These are phyloP conservation scores for Lutjanus campechanus DNA, from an alignment of 2,797 vertebrate species.

Conservation along the genomic window DNA sequence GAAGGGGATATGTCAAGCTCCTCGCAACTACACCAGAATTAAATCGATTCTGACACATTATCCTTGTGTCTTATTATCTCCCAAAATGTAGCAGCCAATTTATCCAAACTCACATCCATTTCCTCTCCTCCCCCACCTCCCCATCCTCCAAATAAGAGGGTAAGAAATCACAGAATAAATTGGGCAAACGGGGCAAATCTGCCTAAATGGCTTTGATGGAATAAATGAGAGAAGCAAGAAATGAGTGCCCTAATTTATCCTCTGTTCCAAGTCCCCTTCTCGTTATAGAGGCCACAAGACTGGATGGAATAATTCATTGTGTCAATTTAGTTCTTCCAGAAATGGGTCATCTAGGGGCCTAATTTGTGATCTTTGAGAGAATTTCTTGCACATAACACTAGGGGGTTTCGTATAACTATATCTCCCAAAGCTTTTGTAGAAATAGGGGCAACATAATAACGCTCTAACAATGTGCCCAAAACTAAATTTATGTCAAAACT, in stretches of 20 bases:
- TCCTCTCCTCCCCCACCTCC: constrained; percentile 8
- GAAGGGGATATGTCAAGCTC: constrained; percentile 36
- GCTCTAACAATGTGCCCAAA: constrained; percentile 59
- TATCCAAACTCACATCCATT: constrained; percentile 44
- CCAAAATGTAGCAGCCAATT: constrained; percentile 52
- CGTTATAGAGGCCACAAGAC: constrained; percentile 71
- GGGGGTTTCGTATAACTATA: constrained; percentile 57
- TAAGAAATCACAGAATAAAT: constrained; percentile 72
- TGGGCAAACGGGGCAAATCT: constrained; percentile 69
- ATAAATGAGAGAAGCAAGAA: constrained; percentile 71
- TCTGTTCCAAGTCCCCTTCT: constrained; percentile 64
- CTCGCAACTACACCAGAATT: constrained; percentile 33
- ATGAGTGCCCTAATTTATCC: constrained; percentile 76
- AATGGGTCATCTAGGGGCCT: constrained; percentile 82
- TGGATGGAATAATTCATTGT: constrained; percentile 79
- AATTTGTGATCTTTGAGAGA: constrained; percentile 78
- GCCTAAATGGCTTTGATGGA: constrained; percentile 73
- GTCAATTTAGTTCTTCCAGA: constrained; percentile 79
- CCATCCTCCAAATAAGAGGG: constrained; percentile 41
- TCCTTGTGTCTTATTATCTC: constrained; percentile 58
- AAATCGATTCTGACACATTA: constrained; percentile 59
- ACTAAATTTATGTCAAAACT: constrained; percentile 55
- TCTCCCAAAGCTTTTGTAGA: constrained; percentile 56
- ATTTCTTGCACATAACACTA: constrained; percentile 55
- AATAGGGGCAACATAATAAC: constrained; percentile 56